Percentiles rank a stretch among this genome's conserved stretches.
Evolutionary conservation across 2,113 vertebrate species (phyloP).

Genomic region (Rhizomys pruinosus): DNA sequence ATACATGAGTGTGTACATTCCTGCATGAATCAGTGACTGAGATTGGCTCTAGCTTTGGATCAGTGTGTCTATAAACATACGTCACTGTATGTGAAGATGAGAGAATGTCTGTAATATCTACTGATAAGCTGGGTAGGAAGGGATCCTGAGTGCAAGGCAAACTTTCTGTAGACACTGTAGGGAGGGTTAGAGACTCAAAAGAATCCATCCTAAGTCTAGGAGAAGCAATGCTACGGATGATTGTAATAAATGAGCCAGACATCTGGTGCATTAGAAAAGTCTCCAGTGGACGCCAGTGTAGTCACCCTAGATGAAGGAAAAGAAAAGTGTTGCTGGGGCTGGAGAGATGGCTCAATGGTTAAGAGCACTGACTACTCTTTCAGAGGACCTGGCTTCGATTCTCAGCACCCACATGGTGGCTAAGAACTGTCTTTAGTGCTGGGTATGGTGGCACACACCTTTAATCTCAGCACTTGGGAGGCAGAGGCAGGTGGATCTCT

Average conservation of each 20-base stretch:
- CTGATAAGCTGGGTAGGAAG: conserved; percentile 33
- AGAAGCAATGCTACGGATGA: not conserved
- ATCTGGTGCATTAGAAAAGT: conserved; percentile 10
- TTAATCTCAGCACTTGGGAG: no score
- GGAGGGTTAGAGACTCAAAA: not conserved
- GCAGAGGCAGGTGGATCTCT: no score
- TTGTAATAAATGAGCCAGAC: conserved; percentile 18
- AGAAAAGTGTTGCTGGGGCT: conserved; percentile 33
- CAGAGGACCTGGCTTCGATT: no score
- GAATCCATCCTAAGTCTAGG: conserved; percentile 3
- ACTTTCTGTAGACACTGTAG: conserved; percentile 22
- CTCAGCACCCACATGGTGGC: no score
- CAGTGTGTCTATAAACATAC: conserved; percentile 35
- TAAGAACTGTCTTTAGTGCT: no score
- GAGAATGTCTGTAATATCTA: conserved; percentile 38
- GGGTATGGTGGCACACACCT: no score
- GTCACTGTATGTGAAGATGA: conserved; percentile 47
- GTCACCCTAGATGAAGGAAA: not conserved
- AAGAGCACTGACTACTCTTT: no score
- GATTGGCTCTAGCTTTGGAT: conserved; percentile 43
- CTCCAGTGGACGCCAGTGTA: conserved; percentile 8
- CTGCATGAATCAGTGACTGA: conserved; percentile 1
- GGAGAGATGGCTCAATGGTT: no score
- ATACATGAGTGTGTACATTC: not conserved
- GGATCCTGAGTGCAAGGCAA: not conserved